Evolutionary conservation across 92 coral and sea anemone species (phyloP).

Genomic region (Siderastrea siderea): DNA sequence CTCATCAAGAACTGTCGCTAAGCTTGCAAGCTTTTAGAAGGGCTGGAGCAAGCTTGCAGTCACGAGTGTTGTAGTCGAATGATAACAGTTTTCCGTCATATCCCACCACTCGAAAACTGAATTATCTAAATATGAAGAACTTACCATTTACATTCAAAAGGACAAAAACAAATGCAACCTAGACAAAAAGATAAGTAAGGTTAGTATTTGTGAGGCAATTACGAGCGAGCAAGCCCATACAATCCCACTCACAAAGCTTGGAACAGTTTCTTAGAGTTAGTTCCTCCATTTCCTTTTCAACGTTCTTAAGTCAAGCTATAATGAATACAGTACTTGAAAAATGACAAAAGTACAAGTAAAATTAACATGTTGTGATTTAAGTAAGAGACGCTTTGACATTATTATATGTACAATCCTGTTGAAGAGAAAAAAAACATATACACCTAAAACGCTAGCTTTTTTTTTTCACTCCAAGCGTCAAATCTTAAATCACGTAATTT

Average conservation of each 20-base stretch:
- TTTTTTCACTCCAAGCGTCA: no score
- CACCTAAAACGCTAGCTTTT: no score
- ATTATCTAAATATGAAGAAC: background rate
- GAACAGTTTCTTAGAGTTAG: no score
- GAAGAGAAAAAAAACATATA: background rate
- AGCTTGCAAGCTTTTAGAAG: no score
- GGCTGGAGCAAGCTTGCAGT: no score
- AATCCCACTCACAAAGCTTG: background rate
- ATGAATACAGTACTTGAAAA: background rate
- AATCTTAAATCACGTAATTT: no score
- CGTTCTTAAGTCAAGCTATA: background rate
- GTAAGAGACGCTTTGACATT: background rate
- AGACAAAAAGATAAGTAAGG: background rate
- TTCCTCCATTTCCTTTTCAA: no score
- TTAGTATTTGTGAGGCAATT: background rate
- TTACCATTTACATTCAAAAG: constrained; percentile 20
- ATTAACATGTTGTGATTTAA: background rate
- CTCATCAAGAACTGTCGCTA: no score
- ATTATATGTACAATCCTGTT: background rate
- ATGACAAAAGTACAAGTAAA: background rate
- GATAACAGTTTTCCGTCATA: background rate
- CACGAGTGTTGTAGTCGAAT: background rate
- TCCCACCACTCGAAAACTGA: background rate
- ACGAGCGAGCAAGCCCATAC: background rate
- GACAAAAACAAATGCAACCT: constrained; percentile 18